Base-by-base conservation (phyloP, 2,888 invertebrate species). In the Balanococcus diminutus region DNA sequence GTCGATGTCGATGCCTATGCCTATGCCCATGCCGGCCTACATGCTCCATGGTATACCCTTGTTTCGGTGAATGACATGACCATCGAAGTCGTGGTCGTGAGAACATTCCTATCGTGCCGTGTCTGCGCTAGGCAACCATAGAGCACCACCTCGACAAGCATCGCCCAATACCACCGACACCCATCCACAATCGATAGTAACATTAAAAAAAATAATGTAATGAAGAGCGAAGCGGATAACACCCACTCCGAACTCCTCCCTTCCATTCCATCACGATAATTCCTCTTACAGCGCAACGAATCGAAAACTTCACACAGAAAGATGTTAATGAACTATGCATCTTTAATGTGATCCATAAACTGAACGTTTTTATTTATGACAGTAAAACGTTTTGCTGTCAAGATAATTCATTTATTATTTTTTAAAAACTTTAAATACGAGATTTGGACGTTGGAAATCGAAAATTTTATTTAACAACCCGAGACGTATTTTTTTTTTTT, bases 1-100 rank as follows among this genome's bases (percentile, higher is more conserved):
- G n/a, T n/a, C n/a, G n/a, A n/a, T n/a, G n/a, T n/a, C n/a, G n/a
- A n/a, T n/a, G n/a, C n/a, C n/a, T n/a, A n/a, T n/a, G n/a, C n/a
- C n/a, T n/a, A n/a, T n/a, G n/a, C n/a, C n/a, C n/a, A n/a, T n/a
- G 84, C 61, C 61, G 84, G 72, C 84, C 84, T 61, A 36, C 39
- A 84, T 67, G 84, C 84, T 61, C 61, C 39, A 84, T 67, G 84
- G 72, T 39, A 67, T 61, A 72, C 25, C 72, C 72, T 67, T 75
- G 67, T 72, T 39, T 84, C 84, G 84, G 84, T 84, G 84, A 84
- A 84, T 84, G 84, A 84, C 84, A 84, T 84, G 84, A 75, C 84
- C 72, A 84, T 84, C 84, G 84, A 79, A 84, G 75, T 72, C 83
- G 67, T 39, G 84, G 84, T 84, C 84, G 84, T 84, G 84, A 84